Evolutionary conservation across 1,140 invertebrate species (phyloP), one percentile per base, ranked within the genome.

Genomic region (Latrodectus geometricus): DNA sequence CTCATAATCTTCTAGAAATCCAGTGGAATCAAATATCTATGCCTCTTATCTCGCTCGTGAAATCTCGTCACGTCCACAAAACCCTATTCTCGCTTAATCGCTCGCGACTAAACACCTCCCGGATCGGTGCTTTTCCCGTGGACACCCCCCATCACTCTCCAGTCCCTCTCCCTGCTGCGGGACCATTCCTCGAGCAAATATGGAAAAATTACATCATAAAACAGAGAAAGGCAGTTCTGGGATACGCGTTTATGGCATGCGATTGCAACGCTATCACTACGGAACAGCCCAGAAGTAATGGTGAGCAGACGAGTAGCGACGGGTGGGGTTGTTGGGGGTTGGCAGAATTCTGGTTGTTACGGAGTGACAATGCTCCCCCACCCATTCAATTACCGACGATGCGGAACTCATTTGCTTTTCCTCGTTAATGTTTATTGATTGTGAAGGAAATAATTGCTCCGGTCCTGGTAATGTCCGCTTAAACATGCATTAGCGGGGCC

Each of bases 401-500:
- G 21, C 52, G 21, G 74, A 76, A 76, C 52, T 61, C 52, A 56
- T 76, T 76, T 76, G 74, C n/a, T 76, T 12, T 12, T 21, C 20
- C 52, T 76, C 52, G 52, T 76, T 76, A 76, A 76, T 76, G 74
- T 76, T 61, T 61, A 76, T 76, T 76, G 52, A 76, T 61, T 76
- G 21, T 15, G 11, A 61, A 52, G 20, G 20, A 23, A 76, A 76
- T 76, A 76, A 76, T 76, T 76, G 74, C 74, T 76, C 54, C 21
- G 74, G 73, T 75, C 54, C 50, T 14, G 35, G 74, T 76, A 76
- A 76, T 76, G 52, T 20, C 74, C 74, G 74, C 20, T 76, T 76
- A 76, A 76, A 76, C 52, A 76, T 76, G 52, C 52, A 61, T 76
- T 76, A 76, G 52, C 9, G 20, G 52, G 4, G 9, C 11, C n/a